phyloP scores from a whole-genome alignment of 2,888 invertebrate genomes.

The Leucania comma region DNA sequence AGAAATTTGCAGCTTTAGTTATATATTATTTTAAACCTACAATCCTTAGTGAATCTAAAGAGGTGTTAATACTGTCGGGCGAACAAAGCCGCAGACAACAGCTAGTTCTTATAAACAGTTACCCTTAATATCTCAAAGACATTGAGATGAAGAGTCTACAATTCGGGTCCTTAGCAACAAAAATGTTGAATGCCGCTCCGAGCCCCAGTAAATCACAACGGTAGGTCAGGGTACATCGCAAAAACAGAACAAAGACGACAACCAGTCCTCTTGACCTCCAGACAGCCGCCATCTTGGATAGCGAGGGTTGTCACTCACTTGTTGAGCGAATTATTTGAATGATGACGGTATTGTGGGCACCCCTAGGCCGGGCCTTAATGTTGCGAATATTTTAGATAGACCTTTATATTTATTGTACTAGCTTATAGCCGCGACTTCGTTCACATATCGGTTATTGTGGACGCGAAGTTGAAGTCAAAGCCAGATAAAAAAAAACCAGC shows the following conservation, averaged over 20 bases:
- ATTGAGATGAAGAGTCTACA: slow-evolving; percentile 25
- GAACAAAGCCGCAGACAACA: background rate
- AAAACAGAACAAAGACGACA: slow-evolving; percentile 76
- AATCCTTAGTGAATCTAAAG: background rate
- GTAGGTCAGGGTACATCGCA: slow-evolving; percentile 83
- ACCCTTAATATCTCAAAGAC: slow-evolving; percentile 29
- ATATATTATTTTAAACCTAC: background rate
- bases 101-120: slow-evolving; percentile 7
- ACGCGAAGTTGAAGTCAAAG: too few species aligned
- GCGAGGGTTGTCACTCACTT: slow-evolving; percentile 61
- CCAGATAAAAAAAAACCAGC: too few species aligned
- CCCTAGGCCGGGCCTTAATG: background rate
- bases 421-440: too few species aligned
- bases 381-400: background rate
- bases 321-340: slow-evolving; percentile 39
- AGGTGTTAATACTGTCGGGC: background rate
- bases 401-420: background rate
- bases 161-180: slow-evolving; percentile 48
- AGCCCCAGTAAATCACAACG: slow-evolving; percentile 79
- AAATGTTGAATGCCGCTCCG: slow-evolving; percentile 42
- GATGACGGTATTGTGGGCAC: slow-evolving; percentile 16
- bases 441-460: too few species aligned
- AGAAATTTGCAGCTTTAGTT: too few species aligned
- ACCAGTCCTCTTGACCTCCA: slow-evolving; percentile 81
- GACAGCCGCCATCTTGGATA: slow-evolving; percentile 72